phyloP scores from a whole-genome alignment of 2,888 invertebrate genomes.

The Metallyticus violacea region DNA sequence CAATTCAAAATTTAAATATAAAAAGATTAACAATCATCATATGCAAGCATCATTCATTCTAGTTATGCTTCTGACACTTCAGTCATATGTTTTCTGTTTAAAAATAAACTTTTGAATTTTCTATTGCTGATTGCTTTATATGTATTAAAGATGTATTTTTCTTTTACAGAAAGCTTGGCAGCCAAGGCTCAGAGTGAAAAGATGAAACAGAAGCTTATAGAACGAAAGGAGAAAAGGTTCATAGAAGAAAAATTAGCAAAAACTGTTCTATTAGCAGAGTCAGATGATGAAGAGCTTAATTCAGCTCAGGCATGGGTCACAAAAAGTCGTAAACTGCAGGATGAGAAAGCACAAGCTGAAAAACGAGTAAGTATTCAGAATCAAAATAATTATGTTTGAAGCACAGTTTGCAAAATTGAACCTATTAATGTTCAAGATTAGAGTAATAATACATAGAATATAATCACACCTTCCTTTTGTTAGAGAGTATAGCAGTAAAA shows the following conservation, averaged over 20 bases:
- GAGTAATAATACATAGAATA: no score
- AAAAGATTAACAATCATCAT: no score
- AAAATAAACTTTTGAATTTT: not conserved
- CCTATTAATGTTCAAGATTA: no score
- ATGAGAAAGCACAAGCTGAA: constrained; percentile 80
- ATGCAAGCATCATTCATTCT: no score
- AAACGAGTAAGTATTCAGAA: constrained; percentile 65
- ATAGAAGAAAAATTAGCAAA: constrained; percentile 65
- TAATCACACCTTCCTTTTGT: no score
- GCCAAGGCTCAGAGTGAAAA: constrained; percentile 76
- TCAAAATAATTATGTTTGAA: no score
- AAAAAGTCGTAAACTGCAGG: constrained; percentile 70
- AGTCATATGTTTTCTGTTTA: not conserved
- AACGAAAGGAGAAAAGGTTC: constrained; percentile 74
- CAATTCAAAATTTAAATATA: no score
- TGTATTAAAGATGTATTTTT: no score
- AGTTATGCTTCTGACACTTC: no score
- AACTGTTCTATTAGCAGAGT: constrained; percentile 63
- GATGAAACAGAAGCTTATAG: constrained; percentile 72
- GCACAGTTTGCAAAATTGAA: no score
- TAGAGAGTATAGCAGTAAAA: no score
- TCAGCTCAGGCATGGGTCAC: constrained; percentile 79
- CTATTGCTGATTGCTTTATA: no score
- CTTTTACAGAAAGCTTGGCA: constrained; percentile 39
- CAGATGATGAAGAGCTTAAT: constrained; percentile 68